Conservation (phyloP, 2,797 vertebrate genomes). For the Dromococcyx pavoninus region DNA sequence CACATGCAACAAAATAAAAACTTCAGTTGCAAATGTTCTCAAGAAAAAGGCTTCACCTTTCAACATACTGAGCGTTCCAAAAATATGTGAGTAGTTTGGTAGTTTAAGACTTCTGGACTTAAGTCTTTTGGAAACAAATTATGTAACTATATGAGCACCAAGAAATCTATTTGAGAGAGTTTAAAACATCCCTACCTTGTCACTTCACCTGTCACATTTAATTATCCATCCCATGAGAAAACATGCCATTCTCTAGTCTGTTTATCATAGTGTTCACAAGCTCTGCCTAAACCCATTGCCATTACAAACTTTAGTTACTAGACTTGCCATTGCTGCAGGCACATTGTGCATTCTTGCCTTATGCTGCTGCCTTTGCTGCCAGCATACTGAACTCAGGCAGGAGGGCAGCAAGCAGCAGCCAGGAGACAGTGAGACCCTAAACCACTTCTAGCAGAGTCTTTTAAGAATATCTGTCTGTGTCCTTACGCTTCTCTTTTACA, state of each 20-base stretch:
- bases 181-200: not conserved
- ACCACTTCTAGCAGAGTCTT: not conserved
- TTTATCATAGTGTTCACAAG: not conserved
- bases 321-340: not conserved
- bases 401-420: not conserved
- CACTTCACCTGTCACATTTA: not conserved
- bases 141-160: not conserved
- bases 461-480: not conserved
- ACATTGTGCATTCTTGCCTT: accelerated
- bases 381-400: not conserved
- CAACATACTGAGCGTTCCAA: not conserved
- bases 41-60: not conserved
- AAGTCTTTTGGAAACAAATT: not conserved
- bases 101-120: not conserved
- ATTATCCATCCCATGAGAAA: not conserved
- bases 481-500: not conserved
- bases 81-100: not conserved
- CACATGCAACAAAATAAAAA: not conserved
- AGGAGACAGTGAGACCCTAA: not conserved
- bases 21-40: not conserved
- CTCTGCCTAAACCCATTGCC: not conserved
- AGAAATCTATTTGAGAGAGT: not conserved
- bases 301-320: too few species aligned
- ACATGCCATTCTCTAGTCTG: not conserved
- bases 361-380: not conserved